phyloP scores from a whole-genome alignment of 2,888 invertebrate species.

The Acleris laterana region DNA sequence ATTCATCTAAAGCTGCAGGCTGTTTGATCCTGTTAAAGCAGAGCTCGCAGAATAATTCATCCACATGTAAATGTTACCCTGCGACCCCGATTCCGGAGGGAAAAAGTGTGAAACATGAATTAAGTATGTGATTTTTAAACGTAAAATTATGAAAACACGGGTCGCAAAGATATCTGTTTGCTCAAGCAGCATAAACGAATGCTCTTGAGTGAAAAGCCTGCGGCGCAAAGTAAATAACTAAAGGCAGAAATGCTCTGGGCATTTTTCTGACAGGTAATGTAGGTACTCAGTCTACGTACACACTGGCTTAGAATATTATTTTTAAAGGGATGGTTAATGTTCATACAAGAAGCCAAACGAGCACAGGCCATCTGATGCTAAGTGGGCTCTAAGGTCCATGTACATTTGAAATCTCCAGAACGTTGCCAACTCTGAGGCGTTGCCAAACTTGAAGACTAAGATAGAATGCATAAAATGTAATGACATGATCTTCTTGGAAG shows the following conservation, averaged over 20 bases:
- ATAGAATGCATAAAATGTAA: too few species aligned
- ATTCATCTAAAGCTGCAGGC: slow-evolving; percentile 22
- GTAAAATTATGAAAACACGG: slow-evolving; percentile 26
- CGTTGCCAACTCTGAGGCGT: too few species aligned
- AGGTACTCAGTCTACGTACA: background rate
- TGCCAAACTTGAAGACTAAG: too few species aligned
- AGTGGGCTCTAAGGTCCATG: too few species aligned
- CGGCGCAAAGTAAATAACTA: slow-evolving; percentile 23
- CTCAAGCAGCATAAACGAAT: slow-evolving; percentile 31
- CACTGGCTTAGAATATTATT: background rate
- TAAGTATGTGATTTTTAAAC: slow-evolving; percentile 19
- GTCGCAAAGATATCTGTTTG: slow-evolving; percentile 30
- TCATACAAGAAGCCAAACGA: too few species aligned
- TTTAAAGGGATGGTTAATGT: background rate
- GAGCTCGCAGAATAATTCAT: slow-evolving; percentile 22
- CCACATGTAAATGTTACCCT: slow-evolving; percentile 30
- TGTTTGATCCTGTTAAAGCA: slow-evolving; percentile 12
- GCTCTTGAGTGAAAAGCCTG: slow-evolving; percentile 20
- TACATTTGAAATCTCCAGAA: too few species aligned
- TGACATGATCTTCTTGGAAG: too few species aligned
- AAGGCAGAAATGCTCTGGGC: slow-evolving; percentile 18
- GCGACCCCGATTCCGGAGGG: slow-evolving; percentile 9
- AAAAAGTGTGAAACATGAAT: slow-evolving; percentile 28
- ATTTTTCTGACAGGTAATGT: slow-evolving; percentile 6
- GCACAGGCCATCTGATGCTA: too few species aligned